phyloP scores from a whole-genome alignment of 1,140 invertebrate species.

The Diabrotica undecimpunctata region DNA sequence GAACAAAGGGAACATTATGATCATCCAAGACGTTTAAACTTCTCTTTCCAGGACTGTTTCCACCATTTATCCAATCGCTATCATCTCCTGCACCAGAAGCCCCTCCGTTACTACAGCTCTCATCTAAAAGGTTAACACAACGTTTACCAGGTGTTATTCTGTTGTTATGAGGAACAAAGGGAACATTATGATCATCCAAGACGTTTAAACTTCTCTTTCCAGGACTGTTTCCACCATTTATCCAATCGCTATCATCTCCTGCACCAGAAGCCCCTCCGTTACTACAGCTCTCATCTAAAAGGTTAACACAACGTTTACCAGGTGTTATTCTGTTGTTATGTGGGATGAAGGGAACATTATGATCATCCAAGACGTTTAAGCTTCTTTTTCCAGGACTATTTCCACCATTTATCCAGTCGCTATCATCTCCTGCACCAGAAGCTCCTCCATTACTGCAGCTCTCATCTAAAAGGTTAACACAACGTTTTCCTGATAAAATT shows the following conservation, averaged over 20 bases:
- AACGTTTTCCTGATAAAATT: slow-evolving; percentile 6
- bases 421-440: slow-evolving; percentile 20
- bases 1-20: slow-evolving; percentile 8
- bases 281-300: slow-evolving; percentile 12
- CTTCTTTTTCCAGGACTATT: neutral
- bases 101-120: slow-evolving; percentile 21
- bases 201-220: slow-evolving; percentile 28
- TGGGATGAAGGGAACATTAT: neutral
- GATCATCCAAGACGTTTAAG: neutral
- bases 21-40: slow-evolving; percentile 24
- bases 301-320: slow-evolving; percentile 26
- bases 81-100: slow-evolving; percentile 23
- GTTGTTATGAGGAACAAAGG: neutral
- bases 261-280: slow-evolving; percentile 24
- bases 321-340: neutral
- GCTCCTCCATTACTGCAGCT: neutral
- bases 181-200: slow-evolving; percentile 18
- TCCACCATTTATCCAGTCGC: slow-evolving; percentile 22
- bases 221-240: slow-evolving; percentile 23
- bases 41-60: slow-evolving; percentile 27
- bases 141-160: slow-evolving; percentile 20
- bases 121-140: slow-evolving; percentile 25
- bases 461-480: slow-evolving; percentile 11
- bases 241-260: slow-evolving; percentile 24
- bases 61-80: slow-evolving; percentile 24